Conservation (phyloP, 2,113 vertebrate species). For the Pterophyllum scalare region DNA sequence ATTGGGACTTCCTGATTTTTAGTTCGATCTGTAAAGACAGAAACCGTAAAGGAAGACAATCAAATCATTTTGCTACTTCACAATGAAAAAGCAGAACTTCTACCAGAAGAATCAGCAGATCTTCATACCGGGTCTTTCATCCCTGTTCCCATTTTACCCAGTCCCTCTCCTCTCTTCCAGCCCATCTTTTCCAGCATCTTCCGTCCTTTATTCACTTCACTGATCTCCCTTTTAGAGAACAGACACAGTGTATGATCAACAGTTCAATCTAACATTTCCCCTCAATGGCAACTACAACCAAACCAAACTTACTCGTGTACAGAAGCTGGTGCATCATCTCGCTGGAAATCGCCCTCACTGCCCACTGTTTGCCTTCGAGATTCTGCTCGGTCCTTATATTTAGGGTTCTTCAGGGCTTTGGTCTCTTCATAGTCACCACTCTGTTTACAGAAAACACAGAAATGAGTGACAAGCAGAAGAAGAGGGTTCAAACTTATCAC, state of each 20-base stretch:
- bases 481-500: background rate
- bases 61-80: background rate
- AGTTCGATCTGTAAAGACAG: constrained; percentile 85
- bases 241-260: background rate
- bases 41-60: background rate
- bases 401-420: constrained; percentile 88
- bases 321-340: constrained; percentile 92
- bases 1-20: constrained; percentile 87
- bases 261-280: background rate
- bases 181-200: constrained; percentile 99
- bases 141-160: constrained; percentile 92
- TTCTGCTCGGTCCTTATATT: constrained; percentile 92
- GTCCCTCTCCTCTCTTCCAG: constrained; percentile 96
- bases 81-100: background rate
- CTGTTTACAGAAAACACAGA: constrained; percentile 74
- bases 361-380: constrained; percentile 90
- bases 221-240: constrained; percentile 89
- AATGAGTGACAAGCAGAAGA: background rate
- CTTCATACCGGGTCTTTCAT: constrained; percentile 90
- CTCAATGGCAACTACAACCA: background rate
- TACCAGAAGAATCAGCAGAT: background rate
- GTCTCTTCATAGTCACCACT: constrained; percentile 89
- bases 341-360: constrained; percentile 91
- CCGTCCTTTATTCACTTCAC: constrained; percentile 92
- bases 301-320: constrained; percentile 83